Base-by-base conservation (phyloP, 2,888 invertebrate species). In the Cetonia aurata region DNA sequence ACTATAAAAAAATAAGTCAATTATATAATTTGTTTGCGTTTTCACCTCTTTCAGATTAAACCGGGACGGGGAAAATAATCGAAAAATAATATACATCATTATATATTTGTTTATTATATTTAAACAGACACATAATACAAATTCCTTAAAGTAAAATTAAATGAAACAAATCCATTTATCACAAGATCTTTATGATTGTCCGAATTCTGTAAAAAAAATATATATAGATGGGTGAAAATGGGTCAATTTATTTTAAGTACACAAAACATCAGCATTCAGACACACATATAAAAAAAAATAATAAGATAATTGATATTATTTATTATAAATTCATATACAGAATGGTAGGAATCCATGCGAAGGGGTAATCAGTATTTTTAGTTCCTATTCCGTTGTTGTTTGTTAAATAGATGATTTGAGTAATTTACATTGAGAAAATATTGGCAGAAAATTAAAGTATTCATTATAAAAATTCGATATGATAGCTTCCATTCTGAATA, bases 181-280 rank as follows among this genome's bases (percentile, higher is more conserved):
- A 76, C 77, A 77, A 73, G 68, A 73, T 69, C 67, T 73, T 72
- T 74, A 76, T 71, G 76, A 76, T 76, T 77, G 76, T 77, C 76
- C 69, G 44, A 46, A 41, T 56, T 44, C 33, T 33, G 33, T 33
- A 25, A 31, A 55, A 55, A 25, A 33, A 10, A 55, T 31, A 55
- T 13, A 31, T 13, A 53, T 6, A 53, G 31, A 37, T 13, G 12
- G 12, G 13, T 33, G 13, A 55, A 55, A 15, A 48, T 48, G 48
- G 48, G 9, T 12, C n/a, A 55, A 13, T 31, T 13, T 13, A 31
- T 31, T 13, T 55, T 25, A 33, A 55, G 31, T 55, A 55, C 55
- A 33, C 8, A 31, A 55, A 55, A 55, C 33, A 13, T 33, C n/a
- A n/a, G 25, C n/a, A n/a, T n/a, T 31, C 31, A 37, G 37, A 37